Conservation (phyloP, 23 tunicate species). For the Ascidia mentula region DNA sequence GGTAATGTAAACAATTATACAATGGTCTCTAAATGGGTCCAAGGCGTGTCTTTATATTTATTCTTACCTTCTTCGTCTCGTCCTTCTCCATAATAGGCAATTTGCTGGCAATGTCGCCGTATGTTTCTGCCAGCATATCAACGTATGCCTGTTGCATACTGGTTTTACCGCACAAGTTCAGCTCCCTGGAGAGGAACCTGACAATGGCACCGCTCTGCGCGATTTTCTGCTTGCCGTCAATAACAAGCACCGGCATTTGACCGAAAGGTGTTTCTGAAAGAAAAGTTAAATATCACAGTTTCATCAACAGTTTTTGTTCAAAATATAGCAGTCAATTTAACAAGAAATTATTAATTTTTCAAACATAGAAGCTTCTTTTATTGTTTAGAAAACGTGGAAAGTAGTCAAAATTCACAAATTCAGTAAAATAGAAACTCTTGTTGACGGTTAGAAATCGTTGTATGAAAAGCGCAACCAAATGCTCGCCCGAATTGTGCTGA, state of each 20-base stretch:
- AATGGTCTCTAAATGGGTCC: not conserved
- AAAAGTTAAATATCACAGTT: no score
- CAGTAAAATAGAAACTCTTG: no score
- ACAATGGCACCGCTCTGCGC: conserved; percentile 61
- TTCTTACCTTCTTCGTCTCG: conserved; percentile 37
- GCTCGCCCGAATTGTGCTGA: not conserved
- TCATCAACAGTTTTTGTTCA: no score
- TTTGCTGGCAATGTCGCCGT: conserved; percentile 15
- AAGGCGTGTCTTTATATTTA: not conserved
- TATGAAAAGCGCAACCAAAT: no score
- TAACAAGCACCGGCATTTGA: conserved; percentile 56
- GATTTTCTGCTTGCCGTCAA: conserved; percentile 23
- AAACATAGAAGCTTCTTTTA: no score
- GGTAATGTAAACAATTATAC: not conserved
- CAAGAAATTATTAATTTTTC: no score
- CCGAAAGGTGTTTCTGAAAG: conserved; percentile 57
- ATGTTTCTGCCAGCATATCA: conserved; percentile 32
- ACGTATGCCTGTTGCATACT: conserved; percentile 29
- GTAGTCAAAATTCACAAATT: no score
- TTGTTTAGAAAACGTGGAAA: no score
- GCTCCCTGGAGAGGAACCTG: conserved; percentile 54
- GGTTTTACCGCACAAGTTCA: conserved; percentile 22
- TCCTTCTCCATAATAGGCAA: conserved; percentile 52
- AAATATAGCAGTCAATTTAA: no score
- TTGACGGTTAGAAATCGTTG: no score